phyloP scores from a whole-genome alignment of 2,113 vertebrate species.

The Hyla sarda region DNA sequence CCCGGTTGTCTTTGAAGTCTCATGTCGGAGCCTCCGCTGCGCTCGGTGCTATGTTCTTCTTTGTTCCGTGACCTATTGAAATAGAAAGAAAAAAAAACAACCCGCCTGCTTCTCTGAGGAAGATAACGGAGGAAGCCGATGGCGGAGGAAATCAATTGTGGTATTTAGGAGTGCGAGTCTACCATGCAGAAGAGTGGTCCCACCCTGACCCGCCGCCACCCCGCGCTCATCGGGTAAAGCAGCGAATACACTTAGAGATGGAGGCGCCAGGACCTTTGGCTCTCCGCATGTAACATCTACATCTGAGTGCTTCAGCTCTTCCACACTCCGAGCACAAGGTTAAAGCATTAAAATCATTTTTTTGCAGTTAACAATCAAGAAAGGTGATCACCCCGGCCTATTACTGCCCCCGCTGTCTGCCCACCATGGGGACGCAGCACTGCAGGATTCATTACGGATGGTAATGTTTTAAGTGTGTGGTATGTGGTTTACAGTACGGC shows the following conservation, averaged over 20 bases:
- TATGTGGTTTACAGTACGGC: too few species aligned
- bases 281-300: not conserved
- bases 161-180: conserved; percentile 47
- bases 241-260: conserved; percentile 48
- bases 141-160: conserved; percentile 50
- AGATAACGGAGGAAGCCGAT: conserved; percentile 9
- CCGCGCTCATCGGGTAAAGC: not conserved
- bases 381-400: conserved; percentile 16
- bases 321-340: not conserved
- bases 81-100: not conserved
- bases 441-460: not conserved
- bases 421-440: not conserved
- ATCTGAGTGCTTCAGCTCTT: conserved; percentile 13
- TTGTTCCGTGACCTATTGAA: conserved; percentile 37
- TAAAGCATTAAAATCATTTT: conserved; percentile 44
- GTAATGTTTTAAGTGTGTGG: not conserved
- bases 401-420: conserved; percentile 8
- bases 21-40: not conserved
- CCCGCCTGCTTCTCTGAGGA: not conserved
- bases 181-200: not conserved
- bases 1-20: not conserved
- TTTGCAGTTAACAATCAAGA: conserved; percentile 37
- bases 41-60: not conserved
- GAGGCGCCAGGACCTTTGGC: conserved; percentile 31
- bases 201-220: conserved; percentile 5